Evolutionary conservation across 2,113 vertebrate genomes (phyloP).

Genomic region (Pipra filicauda): DNA sequence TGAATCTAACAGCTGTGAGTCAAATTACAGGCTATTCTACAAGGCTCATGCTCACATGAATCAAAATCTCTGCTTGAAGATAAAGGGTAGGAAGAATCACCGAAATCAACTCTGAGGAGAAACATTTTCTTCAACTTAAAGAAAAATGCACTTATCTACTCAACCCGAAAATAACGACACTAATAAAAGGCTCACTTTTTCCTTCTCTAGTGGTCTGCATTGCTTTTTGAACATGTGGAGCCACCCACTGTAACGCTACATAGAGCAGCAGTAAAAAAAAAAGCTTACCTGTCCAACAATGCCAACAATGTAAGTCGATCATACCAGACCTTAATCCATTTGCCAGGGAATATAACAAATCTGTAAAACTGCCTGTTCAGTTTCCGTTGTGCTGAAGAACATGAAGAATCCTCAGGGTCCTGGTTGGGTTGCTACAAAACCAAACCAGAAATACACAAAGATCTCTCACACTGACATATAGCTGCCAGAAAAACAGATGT

Average conservation of each 20-base stretch:
- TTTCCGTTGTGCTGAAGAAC: conserved; percentile 86
- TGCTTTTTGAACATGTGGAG: not conserved
- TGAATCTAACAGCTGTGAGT: not conserved
- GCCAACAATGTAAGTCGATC: conserved; percentile 90
- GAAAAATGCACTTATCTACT: not conserved
- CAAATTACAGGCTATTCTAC: not conserved
- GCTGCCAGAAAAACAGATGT: not conserved
- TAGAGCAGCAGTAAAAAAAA: not conserved
- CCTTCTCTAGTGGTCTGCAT: not conserved
- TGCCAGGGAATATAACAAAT: conserved; percentile 91
- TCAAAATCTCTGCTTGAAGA: not conserved
- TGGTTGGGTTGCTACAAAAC: conserved; percentile 69
- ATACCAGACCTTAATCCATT: conserved; percentile 93
- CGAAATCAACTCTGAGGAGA: not conserved
- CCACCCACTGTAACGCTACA: not conserved
- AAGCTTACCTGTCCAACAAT: conserved; percentile 87
- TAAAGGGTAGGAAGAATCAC: not conserved
- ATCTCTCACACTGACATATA: not conserved
- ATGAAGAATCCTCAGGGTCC: conserved; percentile 86
- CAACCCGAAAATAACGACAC: not conserved
- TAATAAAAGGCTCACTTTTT: not conserved
- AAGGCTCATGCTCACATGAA: not conserved
- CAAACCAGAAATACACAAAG: conserved; percentile 24
- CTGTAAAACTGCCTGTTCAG: conserved; percentile 90
- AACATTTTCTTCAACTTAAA: not conserved